Evolutionary conservation across 2,797 vertebrate genomes (phyloP), one percentile per base, ranked within the genome.

Genomic region (Pangasius djambal): DNA sequence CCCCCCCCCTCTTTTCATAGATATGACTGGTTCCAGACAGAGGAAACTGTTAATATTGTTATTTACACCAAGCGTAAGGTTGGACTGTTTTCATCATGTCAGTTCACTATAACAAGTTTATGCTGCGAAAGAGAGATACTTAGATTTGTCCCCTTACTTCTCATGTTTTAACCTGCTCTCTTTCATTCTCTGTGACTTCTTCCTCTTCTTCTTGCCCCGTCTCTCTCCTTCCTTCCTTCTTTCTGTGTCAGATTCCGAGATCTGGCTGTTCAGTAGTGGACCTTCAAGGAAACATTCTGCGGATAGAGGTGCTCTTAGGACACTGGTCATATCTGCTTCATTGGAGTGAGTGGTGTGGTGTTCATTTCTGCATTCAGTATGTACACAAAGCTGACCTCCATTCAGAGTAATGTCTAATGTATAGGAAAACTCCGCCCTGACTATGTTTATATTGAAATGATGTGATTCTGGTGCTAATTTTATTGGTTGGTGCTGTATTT

Each of bases 21-120:
- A 94, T 99, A 96, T 75, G 98, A 99, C 89, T 99, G 98, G 98
- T 99, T 99, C 95, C 98, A 99, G 91, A 98, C 97, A 48, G 97
- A 98, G 28, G 94, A 79, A 83, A 94, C 92, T 13, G 94, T 99
- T 91, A 97, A 96, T 85, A n/a, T 99, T 91, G 95, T 97, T 16
- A 90, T 99, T 93, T 99, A 99, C 89, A 95, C 97, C 87, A 98
- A 97, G 93, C 95, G 97, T 89, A 98, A 98, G 97, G 98, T 87
- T 52, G 4, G 65, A 34, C 50, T 67, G 52, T 57, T 70, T 79
- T n/a, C 34, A 57, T 70, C 63, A 34, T 86, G 37, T 48, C 28
- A 9, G 12, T 69, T 67, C 6, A 34, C 8, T 25, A 63, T 61
- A 48, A 44, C 18, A 85, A 22, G 40, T 25, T 18, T 44, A 10